Percentiles rank a stretch among this genome's conserved stretches.
Conservation (phyloP, 2,888 invertebrate genomes). For the Drosophila peninsularis region DNA sequence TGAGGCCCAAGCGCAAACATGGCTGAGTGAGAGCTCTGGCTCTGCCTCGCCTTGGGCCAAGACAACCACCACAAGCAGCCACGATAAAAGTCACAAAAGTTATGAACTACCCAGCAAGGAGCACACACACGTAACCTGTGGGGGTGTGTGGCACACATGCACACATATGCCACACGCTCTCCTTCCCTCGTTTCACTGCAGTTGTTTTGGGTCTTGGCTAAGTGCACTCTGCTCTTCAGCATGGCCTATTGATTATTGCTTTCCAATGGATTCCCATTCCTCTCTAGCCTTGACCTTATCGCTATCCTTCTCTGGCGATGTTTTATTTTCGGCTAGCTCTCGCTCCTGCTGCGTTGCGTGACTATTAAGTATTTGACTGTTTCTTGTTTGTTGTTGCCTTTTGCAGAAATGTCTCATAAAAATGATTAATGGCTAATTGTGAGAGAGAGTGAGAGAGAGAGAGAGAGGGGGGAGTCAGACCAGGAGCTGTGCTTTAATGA, state of each 20-base stretch:
- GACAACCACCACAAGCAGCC: constrained; percentile 65
- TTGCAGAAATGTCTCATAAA: constrained; percentile 77
- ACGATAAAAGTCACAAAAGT: constrained; percentile 55
- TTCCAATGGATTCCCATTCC: constrained; percentile 43
- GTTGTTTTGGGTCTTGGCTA: constrained; percentile 15
- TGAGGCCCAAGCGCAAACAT: constrained; percentile 54
- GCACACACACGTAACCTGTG: constrained; percentile 33
- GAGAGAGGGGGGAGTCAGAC: not conserved
- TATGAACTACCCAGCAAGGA: constrained; percentile 63
- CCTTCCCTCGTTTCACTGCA: not conserved
- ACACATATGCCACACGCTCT: not conserved
- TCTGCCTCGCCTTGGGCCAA: constrained; percentile 53
- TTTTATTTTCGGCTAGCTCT: not conserved
- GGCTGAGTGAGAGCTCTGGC: constrained; percentile 33
- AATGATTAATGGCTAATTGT: constrained; percentile 78
- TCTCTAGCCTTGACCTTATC: constrained; percentile 48
- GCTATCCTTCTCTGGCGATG: constrained; percentile 45
- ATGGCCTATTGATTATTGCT: constrained; percentile 62
- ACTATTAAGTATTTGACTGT: constrained; percentile 67
- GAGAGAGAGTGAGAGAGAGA: constrained; percentile 9
- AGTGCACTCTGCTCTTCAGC: not conserved
- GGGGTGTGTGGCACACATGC: constrained; percentile 51
- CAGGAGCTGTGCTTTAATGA: too few species aligned
- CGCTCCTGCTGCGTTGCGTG: constrained; percentile 69
- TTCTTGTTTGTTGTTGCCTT: constrained; percentile 31